Conservation (phyloP, 2,797 vertebrate species). For the Ataeniobius toweri region DNA sequence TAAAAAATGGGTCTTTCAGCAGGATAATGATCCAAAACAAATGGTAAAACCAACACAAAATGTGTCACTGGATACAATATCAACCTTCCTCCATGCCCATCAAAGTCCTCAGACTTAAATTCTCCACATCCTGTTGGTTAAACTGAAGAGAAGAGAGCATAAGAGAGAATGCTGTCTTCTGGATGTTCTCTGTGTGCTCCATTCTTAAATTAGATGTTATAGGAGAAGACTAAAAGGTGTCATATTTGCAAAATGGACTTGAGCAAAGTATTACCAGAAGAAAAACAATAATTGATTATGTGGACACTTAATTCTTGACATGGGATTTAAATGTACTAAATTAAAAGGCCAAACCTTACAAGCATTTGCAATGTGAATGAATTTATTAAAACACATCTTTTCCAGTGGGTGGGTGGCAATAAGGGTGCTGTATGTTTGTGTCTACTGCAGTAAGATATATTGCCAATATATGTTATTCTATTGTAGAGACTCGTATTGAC, state of each 20-base stretch:
- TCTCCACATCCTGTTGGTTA: background rate
- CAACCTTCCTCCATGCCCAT: background rate
- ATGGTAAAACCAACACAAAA: background rate
- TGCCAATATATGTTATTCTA: background rate
- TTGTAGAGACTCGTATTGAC: background rate
- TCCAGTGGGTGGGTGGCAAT: background rate
- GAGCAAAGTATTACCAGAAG: background rate
- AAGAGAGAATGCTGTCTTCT: background rate
- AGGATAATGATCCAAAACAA: background rate
- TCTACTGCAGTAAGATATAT: background rate
- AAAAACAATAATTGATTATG: background rate
- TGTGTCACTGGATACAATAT: background rate
- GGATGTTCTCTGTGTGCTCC: background rate
- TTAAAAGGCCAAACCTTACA: background rate
- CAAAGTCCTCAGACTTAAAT: background rate
- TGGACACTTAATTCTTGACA: background rate
- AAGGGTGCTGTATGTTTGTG: background rate
- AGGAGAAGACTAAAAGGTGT: background rate
- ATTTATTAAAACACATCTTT: background rate
- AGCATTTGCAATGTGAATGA: background rate
- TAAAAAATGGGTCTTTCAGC: background rate
- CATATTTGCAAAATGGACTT: background rate
- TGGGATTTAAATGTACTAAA: background rate
- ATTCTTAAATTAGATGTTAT: background rate
- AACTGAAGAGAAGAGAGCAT: background rate